Percentiles rank a stretch among this genome's conserved stretches.
Evolutionary conservation across 2,797 vertebrate genomes (phyloP).

Genomic region (Cyprinodon diabolis): DNA sequence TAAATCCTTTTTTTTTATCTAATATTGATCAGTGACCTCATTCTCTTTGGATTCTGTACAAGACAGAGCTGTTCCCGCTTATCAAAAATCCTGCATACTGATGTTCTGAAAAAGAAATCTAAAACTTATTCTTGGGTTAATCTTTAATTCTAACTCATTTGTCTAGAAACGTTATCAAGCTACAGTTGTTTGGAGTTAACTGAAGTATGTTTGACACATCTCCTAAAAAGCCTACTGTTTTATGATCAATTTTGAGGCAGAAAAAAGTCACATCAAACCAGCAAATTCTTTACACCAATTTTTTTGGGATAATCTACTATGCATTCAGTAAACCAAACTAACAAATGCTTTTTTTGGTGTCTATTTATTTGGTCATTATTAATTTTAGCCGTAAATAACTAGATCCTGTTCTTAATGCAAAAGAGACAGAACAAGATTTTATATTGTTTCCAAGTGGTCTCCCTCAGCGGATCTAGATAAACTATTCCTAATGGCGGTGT

Average conservation of each 20-base stretch:
- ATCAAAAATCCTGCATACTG: not conserved
- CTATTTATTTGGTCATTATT: not conserved
- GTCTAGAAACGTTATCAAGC: not conserved
- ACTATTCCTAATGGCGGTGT: not conserved
- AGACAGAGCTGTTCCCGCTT: not conserved
- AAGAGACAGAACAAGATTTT: not conserved
- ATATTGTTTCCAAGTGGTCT: not conserved
- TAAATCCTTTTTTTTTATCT: constrained; percentile 2
- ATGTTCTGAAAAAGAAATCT: not conserved
- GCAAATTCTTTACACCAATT: not conserved
- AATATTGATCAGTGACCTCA: not conserved
- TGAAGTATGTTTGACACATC: not conserved
- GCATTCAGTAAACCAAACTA: not conserved
- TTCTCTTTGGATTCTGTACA: not conserved
- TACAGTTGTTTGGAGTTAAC: not conserved
- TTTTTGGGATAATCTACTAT: not conserved
- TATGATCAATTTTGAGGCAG: not conserved
- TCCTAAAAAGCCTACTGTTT: too few species aligned
- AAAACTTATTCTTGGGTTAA: not conserved
- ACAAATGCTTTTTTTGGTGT: not conserved
- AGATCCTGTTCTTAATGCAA: not conserved
- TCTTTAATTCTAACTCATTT: not conserved
- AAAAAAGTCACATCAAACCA: not conserved
- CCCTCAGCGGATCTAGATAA: not conserved
- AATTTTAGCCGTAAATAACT: not conserved